Base-by-base conservation (phyloP, 2,113 vertebrate species). In the Cathartes aura region DNA sequence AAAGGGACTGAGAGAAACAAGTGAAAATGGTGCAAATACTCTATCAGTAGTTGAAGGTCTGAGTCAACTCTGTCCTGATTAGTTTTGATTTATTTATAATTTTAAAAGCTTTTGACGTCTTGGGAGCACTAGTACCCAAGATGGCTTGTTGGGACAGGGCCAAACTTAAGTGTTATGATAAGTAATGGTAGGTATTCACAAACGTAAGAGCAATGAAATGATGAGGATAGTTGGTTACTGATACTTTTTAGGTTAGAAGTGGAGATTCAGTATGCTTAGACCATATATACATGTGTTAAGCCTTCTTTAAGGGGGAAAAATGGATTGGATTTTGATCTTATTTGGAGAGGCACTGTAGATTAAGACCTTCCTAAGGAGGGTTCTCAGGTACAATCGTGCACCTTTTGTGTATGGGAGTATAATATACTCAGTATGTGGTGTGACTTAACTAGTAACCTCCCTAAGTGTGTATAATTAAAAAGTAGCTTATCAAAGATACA, bases 341-440 rank as follows among this genome's bases (percentile, higher is more conserved):
- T 40, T 87, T 85, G 59, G 36, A 70, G 73, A 56, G 32, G 18
- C 9, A 9, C 4, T 50, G n/a, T 56, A 68, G 24, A 7, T 17
- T 27, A 55, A 96, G 63, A 83, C 24, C 21, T 73, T 91, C 19
- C 4, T 27, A 8, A n/a, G 11, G 2, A 75, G 52, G 24, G 11
- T 59, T 90, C 75, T 83, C 0, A 0, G 30, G 24, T 68, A 45
- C 23, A 60, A 5, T 20, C 8, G 1, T 58, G 34, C 4, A 5
- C 11, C 8, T 73, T 40, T 43, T 73, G 27, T 68, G 24, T 82
- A 29, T 30, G 34, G 21, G 6, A 29, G 9, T 59, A 21, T 38
- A 26, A 52, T 21, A 56, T 3, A 21, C 14, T 50, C 43, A 68
- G 36, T 32, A 21, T 34, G 22, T 66, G 16, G 14, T 58, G n/a